Base-by-base conservation (phyloP, 2,797 vertebrate species). In the Rhinogobio ventralis region DNA sequence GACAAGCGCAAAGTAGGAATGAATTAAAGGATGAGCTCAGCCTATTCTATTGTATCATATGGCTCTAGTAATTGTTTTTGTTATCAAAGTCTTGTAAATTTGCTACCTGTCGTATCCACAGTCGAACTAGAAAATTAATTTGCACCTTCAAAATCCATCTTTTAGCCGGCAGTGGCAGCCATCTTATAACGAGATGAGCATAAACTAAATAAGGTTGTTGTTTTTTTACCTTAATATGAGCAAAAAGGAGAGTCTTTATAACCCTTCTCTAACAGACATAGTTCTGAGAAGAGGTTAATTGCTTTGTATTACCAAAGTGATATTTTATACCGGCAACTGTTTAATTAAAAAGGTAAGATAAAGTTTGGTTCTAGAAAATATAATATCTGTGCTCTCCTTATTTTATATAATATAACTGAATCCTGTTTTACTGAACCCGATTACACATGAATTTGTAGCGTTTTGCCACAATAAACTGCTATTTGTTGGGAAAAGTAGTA, bases 281-380 rank as follows among this genome's bases (percentile, higher is more conserved):
- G 66, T 68, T 69, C 30, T 69, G 9, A 17, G 9, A 25, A 71
- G 51, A 87, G 71, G 84, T 82, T 82, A 81, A 75, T 87, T 84
- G 28, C 39, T 60, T 57, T 45, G 72, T 79, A 36, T 85, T 79
- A 39, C 75, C 67, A 80, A 86, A 91, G 85, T 91, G 69, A 91
- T 91, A 91, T 90, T 77, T 88, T 90, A 91, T 84, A 82, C 86
- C 86, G 11, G 17, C 17, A 85, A 87, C 45, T 66, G 55, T 91
- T 92, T 91, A 93, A 92, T 93, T 93, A 92, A 93, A 93, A 77
- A 85, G 86, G 92, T 92, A 90, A 89, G 92, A 93, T 93, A 92
- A 92, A 91, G 88, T 91, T 83, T 90, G 80, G 82, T 79, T 88
- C 81, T 19, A 72, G 28, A 75, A 80, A 80, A 15, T 55, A n/a